These are phyloP conservation scores for Carterocephalus palaemon DNA, from an alignment of 2,888 invertebrate genomes.

Conservation along the genomic window DNA sequence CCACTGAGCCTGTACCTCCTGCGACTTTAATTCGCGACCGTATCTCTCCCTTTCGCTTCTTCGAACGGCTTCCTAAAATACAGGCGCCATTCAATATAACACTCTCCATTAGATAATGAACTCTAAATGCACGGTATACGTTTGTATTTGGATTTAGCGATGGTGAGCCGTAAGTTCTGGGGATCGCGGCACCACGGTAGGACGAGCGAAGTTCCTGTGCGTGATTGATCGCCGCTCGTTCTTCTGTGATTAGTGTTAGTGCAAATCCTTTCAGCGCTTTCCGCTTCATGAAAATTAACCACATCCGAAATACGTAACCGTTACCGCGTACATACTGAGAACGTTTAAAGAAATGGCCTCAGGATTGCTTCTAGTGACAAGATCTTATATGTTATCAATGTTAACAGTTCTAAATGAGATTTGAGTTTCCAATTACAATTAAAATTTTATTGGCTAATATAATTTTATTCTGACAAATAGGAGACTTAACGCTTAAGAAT, in stretches of 20 bases:
- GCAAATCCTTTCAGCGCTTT: constrained; percentile 21
- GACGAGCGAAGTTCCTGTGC: constrained; percentile 71
- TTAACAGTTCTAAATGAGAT: too few relatives aligned
- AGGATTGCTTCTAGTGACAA: too few relatives aligned
- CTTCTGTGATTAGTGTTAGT: constrained; percentile 22
- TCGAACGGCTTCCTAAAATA: constrained; percentile 76
- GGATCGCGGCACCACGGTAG: constrained; percentile 67
- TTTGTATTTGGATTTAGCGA: constrained; percentile 38
- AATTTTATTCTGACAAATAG: too few relatives aligned
- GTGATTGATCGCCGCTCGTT: constrained; percentile 51
- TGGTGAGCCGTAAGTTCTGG: constrained; percentile 46
- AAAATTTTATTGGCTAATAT: too few relatives aligned
- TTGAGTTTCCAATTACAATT: background rate
- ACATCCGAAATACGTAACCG: constrained; percentile 8
- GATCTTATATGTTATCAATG: too few relatives aligned
- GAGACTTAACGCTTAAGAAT: too few relatives aligned
- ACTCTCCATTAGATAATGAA: constrained; percentile 44
- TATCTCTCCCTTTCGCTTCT: constrained; percentile 58
- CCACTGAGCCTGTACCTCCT: constrained; percentile 46
- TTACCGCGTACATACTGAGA: background rate
- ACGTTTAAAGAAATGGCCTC: too few relatives aligned
- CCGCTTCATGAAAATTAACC: constrained; percentile 20
- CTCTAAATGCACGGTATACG: constrained; percentile 45
- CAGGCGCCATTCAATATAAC: constrained; percentile 54
- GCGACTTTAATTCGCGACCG: constrained; percentile 60